Evolutionary conservation across 2,113 vertebrate species (phyloP), one percentile per base, ranked within the genome.

Genomic region (Chauna torquata): DNA sequence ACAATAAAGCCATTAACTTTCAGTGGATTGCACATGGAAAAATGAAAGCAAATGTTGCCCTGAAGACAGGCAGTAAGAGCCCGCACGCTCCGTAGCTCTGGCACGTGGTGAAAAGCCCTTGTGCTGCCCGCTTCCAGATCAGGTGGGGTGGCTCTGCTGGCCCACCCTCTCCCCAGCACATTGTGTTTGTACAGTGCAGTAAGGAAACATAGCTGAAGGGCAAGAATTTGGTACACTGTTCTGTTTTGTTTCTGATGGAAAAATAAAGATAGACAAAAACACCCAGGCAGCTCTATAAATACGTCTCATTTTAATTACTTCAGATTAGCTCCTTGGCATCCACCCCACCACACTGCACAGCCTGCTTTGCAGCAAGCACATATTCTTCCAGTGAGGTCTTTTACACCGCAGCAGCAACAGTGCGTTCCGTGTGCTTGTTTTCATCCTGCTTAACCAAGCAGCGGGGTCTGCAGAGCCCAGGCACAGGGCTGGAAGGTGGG

Each of bases 291-390:
- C 74, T 95, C 86, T 92, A 95, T 92, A 97, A 97, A 97, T 94
- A 96, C 61, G 50, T 18, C 58, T 96, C 58, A 5, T 49, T 97
- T 97, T 97, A 96, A 95, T 97, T 71, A 94, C 93, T 96, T 64
- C 70, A 34, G 79, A 89, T 87, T 28, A 92, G 66, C n/a, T 87
- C 74, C 74, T 54, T 57, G 70, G 84, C 81, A 82, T 25, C 54
- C 86, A 25, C 38, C 71, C 58, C 57, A 34, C n/a, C 72, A 36
- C 8, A 1, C 45, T 5, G 68, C 28, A 13, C 75, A n/a, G 68
- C 57, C 80, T 9, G 50, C 78, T 68, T 28, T 38, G 54, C 87
- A 42, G 85, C 40, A 44, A 62, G 61, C 2, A 8, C 18, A 0
- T 66, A 38, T 47, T 45, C 78, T 82, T 86, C 55, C 20, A 9